These are phyloP conservation scores for Oryzias sinensis DNA, from an alignment of 2,797 vertebrate species.

Conservation along the genomic window DNA sequence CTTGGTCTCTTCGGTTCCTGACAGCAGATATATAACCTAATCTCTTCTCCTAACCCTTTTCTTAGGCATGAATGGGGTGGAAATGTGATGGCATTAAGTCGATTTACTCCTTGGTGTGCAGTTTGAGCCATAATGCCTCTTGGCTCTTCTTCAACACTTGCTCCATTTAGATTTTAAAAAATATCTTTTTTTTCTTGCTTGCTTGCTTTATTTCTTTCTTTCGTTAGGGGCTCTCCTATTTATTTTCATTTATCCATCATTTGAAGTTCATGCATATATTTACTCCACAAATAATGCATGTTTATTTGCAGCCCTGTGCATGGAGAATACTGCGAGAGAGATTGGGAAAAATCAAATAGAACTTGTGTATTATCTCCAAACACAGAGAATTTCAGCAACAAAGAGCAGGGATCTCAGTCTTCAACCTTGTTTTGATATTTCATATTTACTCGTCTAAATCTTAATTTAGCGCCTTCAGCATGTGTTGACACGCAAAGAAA, in stretches of 20 bases:
- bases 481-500: constrained; percentile 68
- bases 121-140: constrained; percentile 78
- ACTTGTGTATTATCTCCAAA: constrained; percentile 76
- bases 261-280: constrained; percentile 77
- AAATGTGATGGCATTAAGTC: constrained; percentile 82
- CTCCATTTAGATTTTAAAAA: constrained; percentile 74
- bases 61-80: constrained; percentile 76
- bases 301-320: constrained; percentile 72
- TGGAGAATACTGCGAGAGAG: constrained; percentile 58
- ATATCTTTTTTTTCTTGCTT: no score
- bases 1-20: constrained; percentile 76
- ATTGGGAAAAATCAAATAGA: constrained; percentile 62
- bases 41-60: constrained; percentile 78
- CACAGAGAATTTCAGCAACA: constrained; percentile 63
- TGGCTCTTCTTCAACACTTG: constrained; percentile 76
- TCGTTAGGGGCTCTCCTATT: constrained; percentile 71
- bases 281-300: constrained; percentile 71
- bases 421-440: constrained; percentile 64
- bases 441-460: constrained; percentile 72
- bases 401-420: constrained; percentile 66
- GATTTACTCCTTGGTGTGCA: constrained; percentile 81
- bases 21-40: constrained; percentile 80
- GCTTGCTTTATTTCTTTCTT: constrained; percentile 52
- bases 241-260: constrained; percentile 75
- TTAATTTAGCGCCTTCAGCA: constrained; percentile 67